Evolutionary conservation across 2,888 invertebrate genomes (phyloP), one percentile per base, ranked within the genome.

Genomic region (Teleiodes luculella): DNA sequence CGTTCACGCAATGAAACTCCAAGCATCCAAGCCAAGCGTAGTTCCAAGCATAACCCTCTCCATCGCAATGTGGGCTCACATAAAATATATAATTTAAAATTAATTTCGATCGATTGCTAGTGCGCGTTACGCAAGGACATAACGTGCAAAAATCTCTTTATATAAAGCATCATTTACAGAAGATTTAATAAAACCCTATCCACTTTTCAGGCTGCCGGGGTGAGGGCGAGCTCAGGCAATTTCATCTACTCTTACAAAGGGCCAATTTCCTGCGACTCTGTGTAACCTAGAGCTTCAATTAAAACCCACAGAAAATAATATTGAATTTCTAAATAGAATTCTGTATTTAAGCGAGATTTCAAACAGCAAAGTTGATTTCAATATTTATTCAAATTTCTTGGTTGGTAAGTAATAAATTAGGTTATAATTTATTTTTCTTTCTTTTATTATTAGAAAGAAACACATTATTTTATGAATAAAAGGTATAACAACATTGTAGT

Each of bases 251-350:
- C 39, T 41, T 41, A 41, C 39, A 41, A 41, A 41, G 39, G 39
- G 39, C 39, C 39, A 41, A 41, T 41, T 41, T 41, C 20, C 39
- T 41, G 39, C 11, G 39, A 41, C 39, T 41, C 11, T 41, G 39
- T 41, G 39, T 41, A 41, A 41, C 39, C 39, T 41, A 41, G 39
- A 41, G 20, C 39, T 41, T 20, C 39, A 41, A 41, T 41, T 41
- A 18, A 41, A 35, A 41, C 11, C 11, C 39, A 20, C 3, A 20
- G 39, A 20, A 41, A 41, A 41, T 41, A 41, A n/a, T 41, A 41
- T 41, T 41, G 18, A 18, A 11, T 41, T 41, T 41, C 11, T 18
- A 18, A 18, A 41, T 20, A 18, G 4, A 18, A 18, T 14, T 10
- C 16, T 6, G 14, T 14, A 35, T 35, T 11, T 13, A 5, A 37